These are phyloP conservation scores for Ptychodera flava DNA, from an alignment of 35 echinoderm and acorn worm species.

Conservation along the genomic window DNA sequence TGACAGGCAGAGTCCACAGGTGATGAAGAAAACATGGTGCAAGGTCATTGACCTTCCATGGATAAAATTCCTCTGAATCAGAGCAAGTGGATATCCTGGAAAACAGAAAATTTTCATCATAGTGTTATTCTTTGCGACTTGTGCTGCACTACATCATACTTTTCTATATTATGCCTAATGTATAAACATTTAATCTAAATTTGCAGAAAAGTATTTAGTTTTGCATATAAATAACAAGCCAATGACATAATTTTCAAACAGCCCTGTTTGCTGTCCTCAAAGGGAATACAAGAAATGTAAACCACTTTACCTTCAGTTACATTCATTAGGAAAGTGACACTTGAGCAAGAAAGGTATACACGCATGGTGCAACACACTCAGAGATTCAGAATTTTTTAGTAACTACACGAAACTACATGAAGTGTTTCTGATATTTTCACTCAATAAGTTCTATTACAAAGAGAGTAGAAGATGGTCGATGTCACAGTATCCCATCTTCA, in stretches of 20 bases:
- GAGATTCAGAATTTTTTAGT: too few relatives aligned
- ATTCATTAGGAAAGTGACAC: too few relatives aligned
- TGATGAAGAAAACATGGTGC: conserved; percentile 8
- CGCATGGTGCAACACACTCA: too few relatives aligned
- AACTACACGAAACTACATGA: too few relatives aligned
- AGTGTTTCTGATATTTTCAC: too few relatives aligned
- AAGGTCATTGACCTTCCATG: neutral
- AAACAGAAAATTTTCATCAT: neutral
- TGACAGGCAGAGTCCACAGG: neutral
- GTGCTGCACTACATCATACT: neutral
- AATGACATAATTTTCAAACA: neutral
- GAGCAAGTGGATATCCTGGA: conserved; percentile 18
- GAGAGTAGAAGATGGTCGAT: too few relatives aligned
- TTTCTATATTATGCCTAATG: neutral
- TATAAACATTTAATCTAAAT: neutral
- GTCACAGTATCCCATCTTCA: too few relatives aligned
- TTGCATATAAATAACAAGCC: neutral
- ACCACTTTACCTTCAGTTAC: too few relatives aligned
- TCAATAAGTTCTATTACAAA: too few relatives aligned
- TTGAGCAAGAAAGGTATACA: too few relatives aligned
- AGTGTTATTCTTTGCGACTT: too few relatives aligned
- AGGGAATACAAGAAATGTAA: too few relatives aligned
- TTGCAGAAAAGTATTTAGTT: neutral
- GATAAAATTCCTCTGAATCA: conserved; percentile 1
- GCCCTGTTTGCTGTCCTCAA: neutral